phyloP scores from a whole-genome alignment of 2,888 invertebrate species.

The Lymantria monacha region DNA sequence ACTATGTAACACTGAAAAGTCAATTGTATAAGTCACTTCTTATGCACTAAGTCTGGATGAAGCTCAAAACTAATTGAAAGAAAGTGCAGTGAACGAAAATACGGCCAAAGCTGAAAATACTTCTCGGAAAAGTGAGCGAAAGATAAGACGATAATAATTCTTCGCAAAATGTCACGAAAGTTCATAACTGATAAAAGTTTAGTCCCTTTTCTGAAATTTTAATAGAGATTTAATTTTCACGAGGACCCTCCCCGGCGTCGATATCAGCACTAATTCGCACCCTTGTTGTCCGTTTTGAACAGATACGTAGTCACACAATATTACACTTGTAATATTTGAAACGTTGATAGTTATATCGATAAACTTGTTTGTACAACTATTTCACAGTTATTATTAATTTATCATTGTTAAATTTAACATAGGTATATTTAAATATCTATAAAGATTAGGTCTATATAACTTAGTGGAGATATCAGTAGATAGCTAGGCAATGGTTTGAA shows the following conservation, averaged over 20 bases:
- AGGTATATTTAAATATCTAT: too few species aligned
- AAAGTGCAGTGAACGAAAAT: slow-evolving; percentile 63
- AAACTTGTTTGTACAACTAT: too few species aligned
- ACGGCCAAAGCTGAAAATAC: slow-evolving; percentile 57
- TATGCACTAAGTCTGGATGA: slow-evolving; percentile 28
- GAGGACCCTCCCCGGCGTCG: slow-evolving; percentile 50
- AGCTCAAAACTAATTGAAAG: slow-evolving; percentile 56
- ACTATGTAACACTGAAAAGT: slow-evolving; percentile 24
- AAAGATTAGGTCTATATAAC: too few species aligned
- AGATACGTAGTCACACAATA: slow-evolving; percentile 1
- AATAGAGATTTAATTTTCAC: slow-evolving; percentile 77
- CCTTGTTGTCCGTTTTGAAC: slow-evolving; percentile 10
- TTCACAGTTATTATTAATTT: too few species aligned
- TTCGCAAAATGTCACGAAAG: slow-evolving; percentile 77
- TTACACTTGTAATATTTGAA: not conserved
- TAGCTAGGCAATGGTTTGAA: too few species aligned
- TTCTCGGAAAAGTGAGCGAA: slow-evolving; percentile 54
- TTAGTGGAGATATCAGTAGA: too few species aligned
- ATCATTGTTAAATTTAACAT: too few species aligned
- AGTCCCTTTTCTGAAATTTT: slow-evolving; percentile 76
- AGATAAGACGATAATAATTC: slow-evolving; percentile 80
- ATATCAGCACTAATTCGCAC: slow-evolving; percentile 38
- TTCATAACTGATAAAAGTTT: slow-evolving; percentile 79
- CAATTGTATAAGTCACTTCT: slow-evolving; percentile 25
- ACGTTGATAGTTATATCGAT: not conserved